A percentile compares a stretch with the other conserved stretches of the same genome.
Conservation (phyloP, 2,113 vertebrate genomes). For the Stigmatopora argus region DNA sequence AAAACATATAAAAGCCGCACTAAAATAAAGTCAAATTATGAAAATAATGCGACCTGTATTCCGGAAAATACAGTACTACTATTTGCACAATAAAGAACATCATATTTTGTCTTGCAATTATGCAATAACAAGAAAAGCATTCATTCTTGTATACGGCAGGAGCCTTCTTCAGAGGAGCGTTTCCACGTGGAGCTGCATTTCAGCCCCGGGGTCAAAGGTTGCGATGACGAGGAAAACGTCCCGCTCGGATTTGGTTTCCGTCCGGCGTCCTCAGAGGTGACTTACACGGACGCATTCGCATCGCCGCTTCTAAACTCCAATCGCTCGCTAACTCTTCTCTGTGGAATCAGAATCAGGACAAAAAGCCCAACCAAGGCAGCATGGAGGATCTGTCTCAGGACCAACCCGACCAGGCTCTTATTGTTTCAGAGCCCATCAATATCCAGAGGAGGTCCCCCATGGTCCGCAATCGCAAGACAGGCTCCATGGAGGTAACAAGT, state of each 20-base stretch:
- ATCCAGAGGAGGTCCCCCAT: constrained; percentile 79
- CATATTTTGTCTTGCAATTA: too few relatives aligned
- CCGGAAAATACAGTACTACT: too few relatives aligned
- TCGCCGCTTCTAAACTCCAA: too few relatives aligned
- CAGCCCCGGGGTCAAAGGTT: constrained; percentile 93
- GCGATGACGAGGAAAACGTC: constrained; percentile 84
- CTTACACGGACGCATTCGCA: too few relatives aligned
- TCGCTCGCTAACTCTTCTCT: background rate
- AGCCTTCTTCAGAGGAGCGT: constrained; percentile 90
- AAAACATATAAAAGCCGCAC: too few relatives aligned
- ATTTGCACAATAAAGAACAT: too few relatives aligned
- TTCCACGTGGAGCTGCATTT: constrained; percentile 98
- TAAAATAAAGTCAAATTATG: too few relatives aligned
- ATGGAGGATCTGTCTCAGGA: constrained; percentile 83
- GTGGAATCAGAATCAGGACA: constrained; percentile 79
- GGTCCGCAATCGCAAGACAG: constrained; percentile 82
- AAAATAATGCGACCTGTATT: too few relatives aligned
- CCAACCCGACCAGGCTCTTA: constrained; percentile 71
- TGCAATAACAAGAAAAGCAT: too few relatives aligned
- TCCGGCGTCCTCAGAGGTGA: constrained; percentile 88
- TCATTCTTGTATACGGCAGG: constrained; percentile 64
- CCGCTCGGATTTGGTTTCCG: constrained; percentile 90
- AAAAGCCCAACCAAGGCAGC: constrained; percentile 83
- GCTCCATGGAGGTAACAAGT: constrained; percentile 89
- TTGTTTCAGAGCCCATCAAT: constrained; percentile 70